These are phyloP conservation scores for Lucilia cuprina DNA, from an alignment of 1,140 invertebrate species.

Conservation along the genomic window DNA sequence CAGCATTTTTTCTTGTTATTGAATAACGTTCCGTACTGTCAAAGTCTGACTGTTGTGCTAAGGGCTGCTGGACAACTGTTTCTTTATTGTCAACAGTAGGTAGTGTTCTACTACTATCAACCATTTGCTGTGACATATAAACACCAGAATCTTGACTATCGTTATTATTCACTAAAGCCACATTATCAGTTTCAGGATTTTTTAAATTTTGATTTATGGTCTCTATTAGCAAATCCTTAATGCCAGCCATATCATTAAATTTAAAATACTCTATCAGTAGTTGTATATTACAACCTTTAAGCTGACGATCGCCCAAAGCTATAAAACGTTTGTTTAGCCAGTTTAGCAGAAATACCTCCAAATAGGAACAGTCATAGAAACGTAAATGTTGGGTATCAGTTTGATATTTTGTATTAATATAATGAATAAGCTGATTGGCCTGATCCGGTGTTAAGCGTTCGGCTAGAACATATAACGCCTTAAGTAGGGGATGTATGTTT, in stretches of 20 bases:
- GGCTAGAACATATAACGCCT: slow-evolving; percentile 51
- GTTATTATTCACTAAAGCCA: background rate
- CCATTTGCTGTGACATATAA: background rate
- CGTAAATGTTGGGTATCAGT: slow-evolving; percentile 42
- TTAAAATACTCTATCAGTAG: slow-evolving; percentile 55
- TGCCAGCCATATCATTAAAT: slow-evolving; percentile 47
- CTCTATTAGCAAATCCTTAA: slow-evolving; percentile 45
- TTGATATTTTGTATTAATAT: slow-evolving; percentile 40
- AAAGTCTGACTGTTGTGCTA: background rate
- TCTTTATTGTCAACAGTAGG: background rate
- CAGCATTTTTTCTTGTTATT: slow-evolving; percentile 45
- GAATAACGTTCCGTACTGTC: slow-evolving; percentile 33
- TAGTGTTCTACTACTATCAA: background rate
- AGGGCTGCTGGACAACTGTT: background rate
- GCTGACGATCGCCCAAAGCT: slow-evolving; percentile 45
- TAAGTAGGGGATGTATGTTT: slow-evolving; percentile 54
- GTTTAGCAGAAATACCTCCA: slow-evolving; percentile 56
- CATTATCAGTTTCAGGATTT: background rate
- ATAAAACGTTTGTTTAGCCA: slow-evolving; percentile 49
- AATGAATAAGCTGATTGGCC: slow-evolving; percentile 45
- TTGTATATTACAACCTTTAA: slow-evolving; percentile 46
- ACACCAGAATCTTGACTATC: background rate
- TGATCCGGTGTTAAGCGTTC: slow-evolving; percentile 49
- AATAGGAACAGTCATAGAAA: slow-evolving; percentile 49
- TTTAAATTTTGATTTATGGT: slow-evolving; percentile 45